Evolutionary conservation across 2,888 invertebrate species (phyloP), one percentile per base, ranked within the genome.

Genomic region (Tineola bisselliella): DNA sequence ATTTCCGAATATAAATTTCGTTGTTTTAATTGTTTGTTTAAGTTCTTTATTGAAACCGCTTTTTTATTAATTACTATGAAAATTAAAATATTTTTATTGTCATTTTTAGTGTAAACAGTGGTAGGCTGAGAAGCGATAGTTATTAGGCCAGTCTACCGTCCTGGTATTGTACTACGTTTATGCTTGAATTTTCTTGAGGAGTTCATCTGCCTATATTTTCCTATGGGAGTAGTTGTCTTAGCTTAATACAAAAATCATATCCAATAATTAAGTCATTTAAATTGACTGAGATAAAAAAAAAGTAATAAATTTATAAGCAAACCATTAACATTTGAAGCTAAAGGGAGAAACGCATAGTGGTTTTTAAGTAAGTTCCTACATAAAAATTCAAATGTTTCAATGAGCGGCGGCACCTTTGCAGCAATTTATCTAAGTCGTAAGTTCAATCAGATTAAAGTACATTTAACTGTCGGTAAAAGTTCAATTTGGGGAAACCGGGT

Each of bases 361-460:
- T 10, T n/a, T 19, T 25, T 25, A n/a, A 54, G 25, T 1, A 54
- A 54, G n/a, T 58, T 58, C 13, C 33, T 33, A 33, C 58, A 33
- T 58, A 58, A 58, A 63, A 62, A 62, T 63, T 62, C 63, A 63
- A 62, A 63, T 63, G 68, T 31, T 17, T 61, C 44, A 43, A 59
- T 60, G 60, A 60, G 60, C 31, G 56, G 33, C 18, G 25, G 15
- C 33, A n/a, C 61, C 43, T 38, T 44, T 19, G 15, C 30, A 60
- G 65, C 75, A 74, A 82, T 83, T 78, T 79, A 81, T 81, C 77
- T 76, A 74, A 79, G 81, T 81, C 81, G 77, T 68, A 73, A 78
- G 71, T 82, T 79, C 79, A 81, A 87, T 86, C 83, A 81, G 84
- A 87, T 86, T 84, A 84, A 81, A 86, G 81, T 80, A 81, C 80